Conservation (phyloP, 2,113 vertebrate genomes). For the Meriones unguiculatus region DNA sequence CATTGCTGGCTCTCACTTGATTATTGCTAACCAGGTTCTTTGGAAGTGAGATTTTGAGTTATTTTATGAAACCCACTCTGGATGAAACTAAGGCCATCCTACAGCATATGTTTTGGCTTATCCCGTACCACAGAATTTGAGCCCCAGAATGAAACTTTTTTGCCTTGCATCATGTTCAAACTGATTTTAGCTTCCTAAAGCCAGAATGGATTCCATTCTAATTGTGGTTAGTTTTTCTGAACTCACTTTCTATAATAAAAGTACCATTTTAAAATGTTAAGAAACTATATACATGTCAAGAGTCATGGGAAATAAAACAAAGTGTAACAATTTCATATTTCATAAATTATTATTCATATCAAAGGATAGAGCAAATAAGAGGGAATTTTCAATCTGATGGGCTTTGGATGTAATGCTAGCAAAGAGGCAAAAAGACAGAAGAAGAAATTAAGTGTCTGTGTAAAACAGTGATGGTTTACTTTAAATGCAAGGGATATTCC, state of each 20-base stretch:
- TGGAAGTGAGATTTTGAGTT: background rate
- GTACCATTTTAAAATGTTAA: conserved; percentile 67
- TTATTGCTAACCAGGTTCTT: background rate
- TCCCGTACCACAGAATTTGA: conserved; percentile 54
- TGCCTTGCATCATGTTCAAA: conserved; percentile 69
- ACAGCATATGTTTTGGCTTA: conserved; percentile 60
- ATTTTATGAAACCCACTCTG: conserved; percentile 33
- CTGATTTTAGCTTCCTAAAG: conserved; percentile 76
- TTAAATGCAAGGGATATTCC: conserved; percentile 86
- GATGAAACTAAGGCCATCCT: conserved; percentile 16
- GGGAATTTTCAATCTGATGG: conserved; percentile 62
- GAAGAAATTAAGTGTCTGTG: conserved; percentile 85
- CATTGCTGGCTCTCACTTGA: background rate
- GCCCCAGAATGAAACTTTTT: conserved; percentile 48
- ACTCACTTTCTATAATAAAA: conserved; percentile 76
- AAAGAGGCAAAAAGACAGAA: conserved; percentile 77
- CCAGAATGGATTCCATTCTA: conserved; percentile 64
- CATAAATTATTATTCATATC: conserved; percentile 68
- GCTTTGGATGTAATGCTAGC: conserved; percentile 58
- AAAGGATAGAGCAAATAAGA: conserved; percentile 76
- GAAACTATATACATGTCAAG: conserved; percentile 75
- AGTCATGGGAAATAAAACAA: conserved; percentile 75
- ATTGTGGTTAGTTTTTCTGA: conserved; percentile 74
- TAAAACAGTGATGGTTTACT: conserved; percentile 85
- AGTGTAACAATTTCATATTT: conserved; percentile 71